These are phyloP conservation scores for Drosophila pectinifera DNA, from an alignment of 1,140 invertebrate genomes.

Conservation along the genomic window DNA sequence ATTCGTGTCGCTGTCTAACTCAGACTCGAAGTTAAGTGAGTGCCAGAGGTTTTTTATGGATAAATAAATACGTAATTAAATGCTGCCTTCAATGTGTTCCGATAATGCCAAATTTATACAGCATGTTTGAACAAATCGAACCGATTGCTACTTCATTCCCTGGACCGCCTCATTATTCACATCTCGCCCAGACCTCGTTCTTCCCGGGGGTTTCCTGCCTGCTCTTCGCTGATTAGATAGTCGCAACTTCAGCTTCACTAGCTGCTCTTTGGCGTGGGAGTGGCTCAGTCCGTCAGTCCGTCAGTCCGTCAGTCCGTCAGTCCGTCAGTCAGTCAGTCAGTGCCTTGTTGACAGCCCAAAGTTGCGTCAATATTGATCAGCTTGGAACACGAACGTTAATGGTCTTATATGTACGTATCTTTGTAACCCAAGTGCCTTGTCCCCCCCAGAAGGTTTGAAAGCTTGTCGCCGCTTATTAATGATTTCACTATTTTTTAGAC, in stretches of 20 bases:
- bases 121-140: constrained; percentile 34
- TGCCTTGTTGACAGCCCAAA: constrained; percentile 41
- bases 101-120: constrained; percentile 43
- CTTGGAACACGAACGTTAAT: constrained; percentile 27
- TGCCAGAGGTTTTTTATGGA: constrained; percentile 15
- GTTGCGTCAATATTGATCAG: constrained; percentile 53
- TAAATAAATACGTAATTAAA: constrained; percentile 44
- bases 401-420: constrained; percentile 7
- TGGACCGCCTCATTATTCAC: not conserved
- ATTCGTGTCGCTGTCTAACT: constrained; percentile 40
- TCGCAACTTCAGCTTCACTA: constrained; percentile 20
- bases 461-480: constrained; percentile 30
- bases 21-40: constrained; percentile 33
- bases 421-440: not conserved
- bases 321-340: constrained; percentile 4
- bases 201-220: constrained; percentile 10
- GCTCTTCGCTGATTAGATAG: constrained; percentile 37
- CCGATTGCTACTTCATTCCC: constrained; percentile 3
- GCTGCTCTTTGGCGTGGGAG: constrained; percentile 13
- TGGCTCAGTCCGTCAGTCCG: constrained; percentile 4
- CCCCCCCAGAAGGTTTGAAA: not conserved
- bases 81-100: too few species aligned
- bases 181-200: not conserved
- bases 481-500: not conserved
- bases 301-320: constrained; percentile 3